phyloP scores from a whole-genome alignment of 2,888 invertebrate species.

The Hemistola chrysoprasaria region DNA sequence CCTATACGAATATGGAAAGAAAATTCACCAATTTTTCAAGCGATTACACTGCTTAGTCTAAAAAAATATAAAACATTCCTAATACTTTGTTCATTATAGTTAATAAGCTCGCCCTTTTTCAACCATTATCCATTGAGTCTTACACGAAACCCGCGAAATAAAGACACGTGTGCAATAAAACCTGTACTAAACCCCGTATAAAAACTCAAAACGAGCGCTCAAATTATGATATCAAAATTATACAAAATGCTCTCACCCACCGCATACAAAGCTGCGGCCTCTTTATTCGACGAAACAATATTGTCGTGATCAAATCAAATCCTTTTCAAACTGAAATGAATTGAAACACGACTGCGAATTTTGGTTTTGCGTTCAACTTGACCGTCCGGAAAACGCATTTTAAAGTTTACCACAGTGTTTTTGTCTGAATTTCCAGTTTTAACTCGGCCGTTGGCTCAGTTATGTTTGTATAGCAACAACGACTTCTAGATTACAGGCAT shows the following conservation, averaged over 20 bases:
- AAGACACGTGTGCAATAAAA: slow-evolving; percentile 18
- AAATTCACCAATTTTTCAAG: too few species aligned
- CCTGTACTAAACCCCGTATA: slow-evolving; percentile 12
- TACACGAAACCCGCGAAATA: not conserved
- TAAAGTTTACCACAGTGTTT: slow-evolving; percentile 13
- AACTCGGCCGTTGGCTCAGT: too few species aligned
- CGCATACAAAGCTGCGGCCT: slow-evolving; percentile 13
- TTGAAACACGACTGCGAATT: not conserved
- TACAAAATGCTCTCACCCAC: slow-evolving; percentile 13
- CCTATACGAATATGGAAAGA: too few species aligned
- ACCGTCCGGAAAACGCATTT: slow-evolving; percentile 15
- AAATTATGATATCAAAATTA: slow-evolving; percentile 23
- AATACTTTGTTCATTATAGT: too few species aligned
- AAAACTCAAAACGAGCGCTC: slow-evolving; percentile 14
- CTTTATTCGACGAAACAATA: not conserved
- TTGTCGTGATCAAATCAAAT: slow-evolving; percentile 9
- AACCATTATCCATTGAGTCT: not conserved
- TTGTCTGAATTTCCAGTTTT: slow-evolving; percentile 11
- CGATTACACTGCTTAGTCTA: too few species aligned
- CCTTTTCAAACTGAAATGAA: slow-evolving; percentile 2
- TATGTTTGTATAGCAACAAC: too few species aligned
- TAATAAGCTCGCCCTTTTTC: too few species aligned
- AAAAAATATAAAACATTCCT: too few species aligned
- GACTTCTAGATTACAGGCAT: too few species aligned
- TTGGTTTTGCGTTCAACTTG: slow-evolving; percentile 5